phyloP scores from a whole-genome alignment of 2,888 invertebrate species.

The Trissoscelio sp. region DNA sequence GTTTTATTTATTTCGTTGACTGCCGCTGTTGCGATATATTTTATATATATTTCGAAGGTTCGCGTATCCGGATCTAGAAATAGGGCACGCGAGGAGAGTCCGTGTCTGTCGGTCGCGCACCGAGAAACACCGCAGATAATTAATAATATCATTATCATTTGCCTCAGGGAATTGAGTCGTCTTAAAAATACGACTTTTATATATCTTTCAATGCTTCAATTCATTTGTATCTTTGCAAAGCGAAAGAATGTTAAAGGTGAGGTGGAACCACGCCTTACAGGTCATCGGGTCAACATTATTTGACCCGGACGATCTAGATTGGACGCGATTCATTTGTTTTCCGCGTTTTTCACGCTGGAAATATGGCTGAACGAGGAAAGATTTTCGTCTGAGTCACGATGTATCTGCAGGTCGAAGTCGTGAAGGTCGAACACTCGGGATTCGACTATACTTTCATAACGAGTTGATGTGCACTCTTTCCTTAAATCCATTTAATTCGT shows the following conservation, averaged over 20 bases:
- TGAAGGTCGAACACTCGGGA: conserved; percentile 47
- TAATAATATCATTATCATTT: conserved; percentile 17
- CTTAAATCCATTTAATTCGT: conserved; percentile 41
- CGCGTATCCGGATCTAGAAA: conserved; percentile 60
- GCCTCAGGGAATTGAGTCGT: neutral
- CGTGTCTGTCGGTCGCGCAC: conserved; percentile 2
- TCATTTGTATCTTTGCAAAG: neutral
- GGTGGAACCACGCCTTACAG: neutral
- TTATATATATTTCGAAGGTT: conserved; percentile 60
- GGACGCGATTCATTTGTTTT: conserved; percentile 19
- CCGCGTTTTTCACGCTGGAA: conserved; percentile 5
- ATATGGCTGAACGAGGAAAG: conserved; percentile 15
- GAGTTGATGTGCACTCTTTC: conserved; percentile 43
- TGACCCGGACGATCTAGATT: conserved; percentile 27
- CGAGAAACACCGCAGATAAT: conserved; percentile 17
- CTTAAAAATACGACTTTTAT: neutral
- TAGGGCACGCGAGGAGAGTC: conserved; percentile 37
- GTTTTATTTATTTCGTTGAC: conserved; percentile 62
- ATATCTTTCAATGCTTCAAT: neutral
- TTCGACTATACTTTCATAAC: conserved; percentile 54
- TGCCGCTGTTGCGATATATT: conserved; percentile 49
- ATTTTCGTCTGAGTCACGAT: conserved; percentile 48
- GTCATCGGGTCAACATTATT: neutral
- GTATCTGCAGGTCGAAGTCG: conserved; percentile 52
- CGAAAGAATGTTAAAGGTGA: too few relatives aligned